Evolutionary conservation across 2,797 vertebrate genomes (phyloP), one percentile per base, ranked within the genome.

Genomic region (Phrynocephalus forsythii): DNA sequence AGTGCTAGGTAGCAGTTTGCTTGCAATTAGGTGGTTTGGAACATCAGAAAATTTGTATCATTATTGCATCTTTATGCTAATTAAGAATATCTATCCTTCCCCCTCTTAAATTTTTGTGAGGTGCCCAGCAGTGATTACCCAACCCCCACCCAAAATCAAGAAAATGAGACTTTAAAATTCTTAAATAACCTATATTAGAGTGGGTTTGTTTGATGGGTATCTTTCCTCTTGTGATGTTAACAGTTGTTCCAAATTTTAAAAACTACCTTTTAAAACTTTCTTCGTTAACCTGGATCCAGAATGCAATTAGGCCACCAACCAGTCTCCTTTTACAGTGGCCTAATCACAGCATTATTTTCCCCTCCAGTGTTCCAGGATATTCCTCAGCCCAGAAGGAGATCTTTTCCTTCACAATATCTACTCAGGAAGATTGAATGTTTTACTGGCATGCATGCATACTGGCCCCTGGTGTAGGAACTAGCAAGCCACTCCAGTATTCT

Each of bases 131-230:
- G 56, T 8, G 85, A 72, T 86, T 38, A 79, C 33, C n/a, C 38
- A 44, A 44, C 38, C 1, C 24, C n/a, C n/a, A 9, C 13, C 13
- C 11, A n/a, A n/a, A 83, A 69, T 83, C 4, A 88, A 89, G 6
- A 87, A 79, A 89, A 90, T 8, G 83, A 60, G 48, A 79, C 52
- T 87, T 78, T 83, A 76, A 80, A 3, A 81, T 71, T 63, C 24
- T 83, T 88, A 66, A 83, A 86, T 56, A 3, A 66, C 52, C 79
- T 22, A 38, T 38, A 71, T 71, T 69, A 79, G 20, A 71, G 56
- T 24, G 69, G 84, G n/a, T 30, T 79, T 56, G 52, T 56, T 56
- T 56, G 13, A 56, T 56, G 52, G 11, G 13, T 56, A 56, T 56
- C 9, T 56, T 10, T 10, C 52, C 52, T 56, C 52, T 56, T 56